phyloP scores from a whole-genome alignment of 2,888 invertebrate species.

The Cremastinae sp. region DNA sequence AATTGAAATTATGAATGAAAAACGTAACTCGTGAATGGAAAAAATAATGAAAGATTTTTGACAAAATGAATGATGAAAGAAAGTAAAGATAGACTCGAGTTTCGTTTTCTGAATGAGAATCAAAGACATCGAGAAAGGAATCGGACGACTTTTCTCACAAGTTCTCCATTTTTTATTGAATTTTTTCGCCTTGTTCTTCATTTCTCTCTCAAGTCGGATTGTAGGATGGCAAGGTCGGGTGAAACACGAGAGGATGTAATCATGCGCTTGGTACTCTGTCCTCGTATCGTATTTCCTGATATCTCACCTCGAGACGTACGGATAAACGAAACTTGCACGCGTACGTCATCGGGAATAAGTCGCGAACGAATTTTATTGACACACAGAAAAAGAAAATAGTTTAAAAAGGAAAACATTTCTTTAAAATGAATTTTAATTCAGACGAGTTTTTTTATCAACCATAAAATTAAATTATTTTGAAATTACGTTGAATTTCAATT shows the following conservation, averaged over 20 bases:
- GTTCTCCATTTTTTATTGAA: not conserved
- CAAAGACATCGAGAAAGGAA: not conserved
- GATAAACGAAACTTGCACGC: slow-evolving; percentile 10
- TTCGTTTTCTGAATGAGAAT: no score
- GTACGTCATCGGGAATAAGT: not conserved
- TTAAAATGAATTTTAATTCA: no score
- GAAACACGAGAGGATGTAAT: slow-evolving; percentile 59
- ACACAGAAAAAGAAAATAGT: not conserved
- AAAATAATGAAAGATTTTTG: no score
- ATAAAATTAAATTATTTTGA: no score
- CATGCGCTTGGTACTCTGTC: slow-evolving; percentile 54
- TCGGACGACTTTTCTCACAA: no score
- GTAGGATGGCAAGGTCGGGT: slow-evolving; percentile 41
- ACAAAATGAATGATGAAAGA: no score
- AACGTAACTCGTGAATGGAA: no score
- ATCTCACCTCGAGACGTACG: slow-evolving; percentile 42
- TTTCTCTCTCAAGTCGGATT: slow-evolving; percentile 15
- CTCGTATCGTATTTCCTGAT: slow-evolving; percentile 53
- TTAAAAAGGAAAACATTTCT: no score
- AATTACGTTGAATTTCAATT: no score
- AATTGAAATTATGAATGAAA: no score
- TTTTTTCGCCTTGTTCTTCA: slow-evolving; percentile 28
- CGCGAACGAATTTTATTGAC: not conserved
- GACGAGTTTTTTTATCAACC: no score
- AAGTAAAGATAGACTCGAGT: no score